phyloP scores from a whole-genome alignment of 2,888 invertebrate species.

The Taphrorychus bicolor region DNA sequence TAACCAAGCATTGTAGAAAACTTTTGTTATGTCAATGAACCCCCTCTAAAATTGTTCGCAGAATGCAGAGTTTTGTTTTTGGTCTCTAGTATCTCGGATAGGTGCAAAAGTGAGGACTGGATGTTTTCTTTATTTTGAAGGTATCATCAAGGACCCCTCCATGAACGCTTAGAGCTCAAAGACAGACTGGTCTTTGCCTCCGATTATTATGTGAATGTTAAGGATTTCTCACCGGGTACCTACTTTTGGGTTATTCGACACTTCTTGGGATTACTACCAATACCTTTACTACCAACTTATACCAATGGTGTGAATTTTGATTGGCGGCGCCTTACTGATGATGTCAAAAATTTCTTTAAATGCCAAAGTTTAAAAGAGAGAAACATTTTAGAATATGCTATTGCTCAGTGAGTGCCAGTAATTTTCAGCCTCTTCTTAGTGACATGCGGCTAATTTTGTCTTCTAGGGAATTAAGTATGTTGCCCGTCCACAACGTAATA shows the following conservation, averaged over 20 bases:
- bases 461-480: slow-evolving; percentile 40
- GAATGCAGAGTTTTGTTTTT: no score
- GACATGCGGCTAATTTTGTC: background rate
- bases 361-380: slow-evolving; percentile 18
- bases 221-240: slow-evolving; percentile 35
- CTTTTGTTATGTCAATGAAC: no score
- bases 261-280: slow-evolving; percentile 47
- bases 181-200: slow-evolving; percentile 38
- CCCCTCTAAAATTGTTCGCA: no score
- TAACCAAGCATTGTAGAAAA: no score
- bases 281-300: slow-evolving; percentile 46
- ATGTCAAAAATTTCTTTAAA: slow-evolving; percentile 40
- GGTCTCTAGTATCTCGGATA: no score
- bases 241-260: slow-evolving; percentile 49
- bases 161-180: slow-evolving; percentile 43
- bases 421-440: background rate
- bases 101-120: no score
- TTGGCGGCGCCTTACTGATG: slow-evolving; percentile 43
- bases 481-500: slow-evolving; percentile 44
- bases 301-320: slow-evolving; percentile 40
- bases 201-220: slow-evolving; percentile 12
- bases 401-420: slow-evolving; percentile 39
- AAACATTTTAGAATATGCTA: slow-evolving; percentile 37
- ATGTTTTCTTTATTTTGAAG: background rate
- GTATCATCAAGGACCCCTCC: slow-evolving; percentile 10